A percentile compares a stretch with the other conserved stretches of the same genome.
These are phyloP conservation scores for Hirtodrosophila trivittata DNA, from an alignment of 2,888 invertebrate genomes.

Conservation along the genomic window DNA sequence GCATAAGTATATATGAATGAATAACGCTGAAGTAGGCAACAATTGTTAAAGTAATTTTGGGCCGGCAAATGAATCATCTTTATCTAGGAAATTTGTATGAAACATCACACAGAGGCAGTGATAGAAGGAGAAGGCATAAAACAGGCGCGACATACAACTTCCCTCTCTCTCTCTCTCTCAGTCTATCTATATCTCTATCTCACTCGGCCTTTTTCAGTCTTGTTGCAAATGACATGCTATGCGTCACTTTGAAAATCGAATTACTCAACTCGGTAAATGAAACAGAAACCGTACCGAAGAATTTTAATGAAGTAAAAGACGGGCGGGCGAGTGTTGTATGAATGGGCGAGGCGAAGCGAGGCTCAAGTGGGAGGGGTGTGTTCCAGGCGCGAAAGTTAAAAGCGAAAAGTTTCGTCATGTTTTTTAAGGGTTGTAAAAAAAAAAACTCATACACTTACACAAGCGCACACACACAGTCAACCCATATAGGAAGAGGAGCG, in stretches of 20 bases:
- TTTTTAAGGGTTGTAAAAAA: constrained; percentile 65
- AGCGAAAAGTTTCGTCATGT: constrained; percentile 51
- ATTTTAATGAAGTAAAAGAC: constrained; percentile 29
- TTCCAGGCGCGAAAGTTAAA: constrained; percentile 28
- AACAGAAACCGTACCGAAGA: constrained; percentile 74
- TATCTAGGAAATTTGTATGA: constrained; percentile 58
- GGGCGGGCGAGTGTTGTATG: not conserved
- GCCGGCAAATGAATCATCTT: constrained; percentile 48
- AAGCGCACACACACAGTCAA: not conserved
- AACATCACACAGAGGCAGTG: constrained; percentile 37
- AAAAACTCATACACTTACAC: not conserved
- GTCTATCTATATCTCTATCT: not conserved
- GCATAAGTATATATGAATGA: constrained; percentile 24
- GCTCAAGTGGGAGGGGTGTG: not conserved
- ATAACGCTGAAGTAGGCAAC: constrained; percentile 27
- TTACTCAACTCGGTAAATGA: constrained; percentile 69
- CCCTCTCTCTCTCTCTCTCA: constrained; percentile 2
- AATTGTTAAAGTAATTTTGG: constrained; percentile 29
- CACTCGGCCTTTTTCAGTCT: not conserved
- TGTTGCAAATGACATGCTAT: constrained; percentile 44
- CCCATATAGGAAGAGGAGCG: constrained; percentile 12
- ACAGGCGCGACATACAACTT: constrained; percentile 6
- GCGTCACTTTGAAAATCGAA: constrained; percentile 76
- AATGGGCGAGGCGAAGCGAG: not conserved
- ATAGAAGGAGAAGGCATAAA: not conserved